Conservation (phyloP, 2,113 vertebrate genomes). For the Brienomyrus brachyistius region DNA sequence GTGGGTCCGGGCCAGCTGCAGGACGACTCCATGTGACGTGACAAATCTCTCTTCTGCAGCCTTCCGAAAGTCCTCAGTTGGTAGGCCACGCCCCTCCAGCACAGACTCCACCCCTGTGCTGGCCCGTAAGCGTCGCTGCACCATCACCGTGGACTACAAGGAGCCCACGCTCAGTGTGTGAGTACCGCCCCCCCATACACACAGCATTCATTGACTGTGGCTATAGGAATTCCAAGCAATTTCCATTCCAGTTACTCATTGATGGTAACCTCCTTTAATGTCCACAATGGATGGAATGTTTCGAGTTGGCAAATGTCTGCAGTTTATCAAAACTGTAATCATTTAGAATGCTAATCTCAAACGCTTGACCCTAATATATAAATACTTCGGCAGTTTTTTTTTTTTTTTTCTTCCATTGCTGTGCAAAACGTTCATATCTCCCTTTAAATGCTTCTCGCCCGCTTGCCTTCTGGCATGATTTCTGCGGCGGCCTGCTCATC, state of each 20-base stretch:
- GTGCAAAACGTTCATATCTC: neutral
- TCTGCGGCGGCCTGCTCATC: neutral
- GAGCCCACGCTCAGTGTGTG: slow-evolving; percentile 72
- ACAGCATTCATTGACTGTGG: neutral
- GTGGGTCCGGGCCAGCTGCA: slow-evolving; percentile 49
- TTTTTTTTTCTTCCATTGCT: neutral
- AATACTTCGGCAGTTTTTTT: neutral
- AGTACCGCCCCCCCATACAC: slow-evolving; percentile 25
- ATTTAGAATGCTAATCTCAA: neutral
- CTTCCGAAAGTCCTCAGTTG: slow-evolving; percentile 46
- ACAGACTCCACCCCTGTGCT: slow-evolving; percentile 30
- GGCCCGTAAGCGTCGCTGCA: slow-evolving; percentile 65
- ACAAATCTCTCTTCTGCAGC: slow-evolving; percentile 68
- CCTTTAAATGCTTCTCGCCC: neutral
- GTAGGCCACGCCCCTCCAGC: slow-evolving; percentile 35
- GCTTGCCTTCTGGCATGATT: neutral
- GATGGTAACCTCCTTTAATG: neutral
- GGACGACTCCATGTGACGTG: slow-evolving; percentile 71
- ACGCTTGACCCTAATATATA: neutral
- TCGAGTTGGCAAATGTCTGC: neutral
- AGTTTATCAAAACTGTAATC: neutral
- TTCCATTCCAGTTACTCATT: neutral
- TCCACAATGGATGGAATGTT: neutral
- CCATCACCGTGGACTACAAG: slow-evolving; percentile 70
- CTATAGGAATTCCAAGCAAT: neutral